Evolutionary conservation across 2,113 vertebrate genomes (phyloP).

Genomic region (Cyanistes caeruleus): DNA sequence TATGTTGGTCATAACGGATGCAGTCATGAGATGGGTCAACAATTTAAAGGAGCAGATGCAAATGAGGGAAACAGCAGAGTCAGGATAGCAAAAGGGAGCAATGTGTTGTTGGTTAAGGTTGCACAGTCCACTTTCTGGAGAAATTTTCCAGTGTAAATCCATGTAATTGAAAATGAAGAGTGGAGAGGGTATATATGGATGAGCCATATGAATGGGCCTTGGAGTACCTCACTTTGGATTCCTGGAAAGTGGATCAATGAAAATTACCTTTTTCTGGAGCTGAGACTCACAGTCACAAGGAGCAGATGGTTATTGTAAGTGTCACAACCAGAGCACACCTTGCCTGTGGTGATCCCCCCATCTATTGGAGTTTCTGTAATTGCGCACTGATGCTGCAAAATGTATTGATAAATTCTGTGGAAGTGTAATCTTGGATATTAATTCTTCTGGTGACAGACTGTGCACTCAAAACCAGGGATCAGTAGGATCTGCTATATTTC

Average conservation of each 20-base stretch:
- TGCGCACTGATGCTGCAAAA: neutral
- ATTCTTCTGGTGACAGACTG: neutral
- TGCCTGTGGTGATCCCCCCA: neutral
- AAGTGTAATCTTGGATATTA: neutral
- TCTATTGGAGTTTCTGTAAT: neutral
- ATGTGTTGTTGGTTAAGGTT: neutral
- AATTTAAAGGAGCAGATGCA: neutral
- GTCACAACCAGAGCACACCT: neutral
- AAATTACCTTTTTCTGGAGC: neutral
- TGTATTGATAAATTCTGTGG: neutral
- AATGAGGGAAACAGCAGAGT: neutral
- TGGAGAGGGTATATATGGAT: neutral
- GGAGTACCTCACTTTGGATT: neutral
- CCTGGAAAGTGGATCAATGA: neutral
- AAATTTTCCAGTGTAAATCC: neutral
- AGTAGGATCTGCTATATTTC: neutral
- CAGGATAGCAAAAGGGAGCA: neutral
- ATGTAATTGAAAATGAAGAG: neutral
- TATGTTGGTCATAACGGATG: neutral
- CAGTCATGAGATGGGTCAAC: neutral
- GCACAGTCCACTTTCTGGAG: neutral
- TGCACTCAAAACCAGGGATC: neutral
- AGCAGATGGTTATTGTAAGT: neutral
- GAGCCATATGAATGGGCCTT: neutral
- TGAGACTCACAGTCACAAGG: neutral